phyloP scores from a whole-genome alignment of 2,113 vertebrate genomes.

The Colius striatus region DNA sequence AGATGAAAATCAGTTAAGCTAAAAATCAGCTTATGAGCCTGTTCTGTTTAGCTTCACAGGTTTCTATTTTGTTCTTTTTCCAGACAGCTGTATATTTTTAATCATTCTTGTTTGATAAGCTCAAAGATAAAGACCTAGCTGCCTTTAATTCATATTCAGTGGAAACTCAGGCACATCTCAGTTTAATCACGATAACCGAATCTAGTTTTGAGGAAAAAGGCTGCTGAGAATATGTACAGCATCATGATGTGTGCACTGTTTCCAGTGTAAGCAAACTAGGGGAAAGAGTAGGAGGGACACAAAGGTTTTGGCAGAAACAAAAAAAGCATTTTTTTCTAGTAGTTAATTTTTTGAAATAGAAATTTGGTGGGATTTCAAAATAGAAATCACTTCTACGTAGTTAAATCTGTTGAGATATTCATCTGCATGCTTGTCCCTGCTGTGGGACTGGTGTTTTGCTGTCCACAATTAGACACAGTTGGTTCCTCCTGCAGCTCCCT shows the following conservation, averaged over 20 bases:
- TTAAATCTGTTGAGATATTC: constrained; percentile 31
- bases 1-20: background rate
- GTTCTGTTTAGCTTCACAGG: background rate
- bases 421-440: background rate
- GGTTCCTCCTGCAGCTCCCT: background rate
- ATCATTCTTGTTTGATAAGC: background rate
- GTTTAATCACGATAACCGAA: background rate
- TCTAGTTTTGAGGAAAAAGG: background rate
- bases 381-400: background rate
- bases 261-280: background rate
- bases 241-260: rapidly evolving
- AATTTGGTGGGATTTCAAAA: background rate
- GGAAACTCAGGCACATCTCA: background rate
- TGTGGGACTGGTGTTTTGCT: background rate
- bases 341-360: constrained; percentile 2
- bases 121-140: background rate
- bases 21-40: background rate
- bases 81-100: background rate
- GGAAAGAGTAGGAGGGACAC: background rate
- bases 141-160: background rate
- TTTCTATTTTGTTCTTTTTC: background rate
- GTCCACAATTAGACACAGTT: background rate
- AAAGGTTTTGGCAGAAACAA: constrained; percentile 19
- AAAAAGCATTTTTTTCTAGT: background rate
- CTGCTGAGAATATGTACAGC: background rate